Conservation (phyloP, 2,888 invertebrate genomes). For the Bursaphelenchus okinawaensis region DNA sequence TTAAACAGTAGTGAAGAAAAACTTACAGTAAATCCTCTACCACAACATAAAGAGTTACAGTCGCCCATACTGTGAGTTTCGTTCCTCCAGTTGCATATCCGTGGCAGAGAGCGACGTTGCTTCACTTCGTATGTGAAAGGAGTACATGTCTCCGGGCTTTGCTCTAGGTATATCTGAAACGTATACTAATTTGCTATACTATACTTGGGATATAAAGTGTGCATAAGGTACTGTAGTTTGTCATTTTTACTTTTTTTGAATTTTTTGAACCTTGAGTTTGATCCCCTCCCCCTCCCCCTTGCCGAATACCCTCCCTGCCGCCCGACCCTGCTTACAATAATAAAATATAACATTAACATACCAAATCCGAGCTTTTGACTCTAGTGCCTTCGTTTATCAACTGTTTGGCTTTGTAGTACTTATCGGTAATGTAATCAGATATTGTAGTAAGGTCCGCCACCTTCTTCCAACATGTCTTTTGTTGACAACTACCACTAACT, state of each 20-base stretch:
- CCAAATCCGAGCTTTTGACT: constrained; percentile 32
- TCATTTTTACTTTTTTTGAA: not conserved
- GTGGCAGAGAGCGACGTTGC: constrained; percentile 38
- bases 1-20: not conserved
- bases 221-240: too few species aligned
- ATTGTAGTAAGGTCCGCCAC: constrained; percentile 78
- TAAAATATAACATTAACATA: constrained; percentile 14
- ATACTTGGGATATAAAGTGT: not conserved
- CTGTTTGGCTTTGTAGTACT: constrained; percentile 61
- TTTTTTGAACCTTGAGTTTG: not conserved
- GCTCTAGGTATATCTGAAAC: constrained; percentile 31
- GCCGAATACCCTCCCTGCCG: too few species aligned
- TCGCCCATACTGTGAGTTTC: constrained; percentile 58
- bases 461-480: constrained; percentile 94
- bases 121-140: constrained; percentile 31
- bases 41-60: constrained; percentile 63
- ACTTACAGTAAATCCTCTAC: constrained; percentile 60
- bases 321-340: too few species aligned
- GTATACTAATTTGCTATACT: not conserved
- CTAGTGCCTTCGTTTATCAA: constrained; percentile 16
- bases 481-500: constrained; percentile 87
- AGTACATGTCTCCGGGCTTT: constrained; percentile 32
- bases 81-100: constrained; percentile 60
- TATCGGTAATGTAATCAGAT: constrained; percentile 76
- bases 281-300: too few species aligned